Evolutionary conservation across 2,797 vertebrate genomes (phyloP), one percentile per base, ranked within the genome.

Genomic region (Phataginus tetradactyla): DNA sequence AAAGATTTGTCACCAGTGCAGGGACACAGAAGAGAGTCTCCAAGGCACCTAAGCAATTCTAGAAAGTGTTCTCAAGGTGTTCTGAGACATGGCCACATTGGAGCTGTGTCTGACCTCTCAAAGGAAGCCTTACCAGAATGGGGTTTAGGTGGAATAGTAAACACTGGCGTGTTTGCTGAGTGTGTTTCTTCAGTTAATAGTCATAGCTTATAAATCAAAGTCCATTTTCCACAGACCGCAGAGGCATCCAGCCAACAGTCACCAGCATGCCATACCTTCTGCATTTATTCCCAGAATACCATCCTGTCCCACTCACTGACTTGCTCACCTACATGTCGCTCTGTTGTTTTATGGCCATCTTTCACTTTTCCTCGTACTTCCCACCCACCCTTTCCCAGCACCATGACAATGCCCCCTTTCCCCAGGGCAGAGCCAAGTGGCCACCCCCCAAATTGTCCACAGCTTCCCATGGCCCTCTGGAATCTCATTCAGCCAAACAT

Each of bases 1-100:
- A 87, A 80, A 84, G 39, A 29, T 80, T 71, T 83, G 32, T 94
- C 86, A 83, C 68, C 92, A 94, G 72, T 81, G 17, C 92, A 88
- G 74, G 49, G 63, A 63, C 29, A 15, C 25, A 91, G 42, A 90
- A 83, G 49, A 91, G 69, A 61, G 49, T 90, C 84, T 61, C 90
- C 4, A 15, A 80, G 88, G 75, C 77, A 57, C 90, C 81, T 88
- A 25, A 75, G 57, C 63, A 88, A 57, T 75, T 94, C 91, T 74
- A 45, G 55, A 34, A 94, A 77, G 55, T 51, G 32, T 78, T 83
- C 53, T 91, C 34, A 18, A 49, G 55, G 64, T 72, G 45, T 77
- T 45, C 42, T 25, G 77, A 94, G 63, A 88, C 10, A 3, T 5
- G 12, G 63, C 42, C 90, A 51, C 78, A 11, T 39, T 72, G 34